phyloP scores from a whole-genome alignment of 2,888 invertebrate species.

The Eupeodes latifasciatus region DNA sequence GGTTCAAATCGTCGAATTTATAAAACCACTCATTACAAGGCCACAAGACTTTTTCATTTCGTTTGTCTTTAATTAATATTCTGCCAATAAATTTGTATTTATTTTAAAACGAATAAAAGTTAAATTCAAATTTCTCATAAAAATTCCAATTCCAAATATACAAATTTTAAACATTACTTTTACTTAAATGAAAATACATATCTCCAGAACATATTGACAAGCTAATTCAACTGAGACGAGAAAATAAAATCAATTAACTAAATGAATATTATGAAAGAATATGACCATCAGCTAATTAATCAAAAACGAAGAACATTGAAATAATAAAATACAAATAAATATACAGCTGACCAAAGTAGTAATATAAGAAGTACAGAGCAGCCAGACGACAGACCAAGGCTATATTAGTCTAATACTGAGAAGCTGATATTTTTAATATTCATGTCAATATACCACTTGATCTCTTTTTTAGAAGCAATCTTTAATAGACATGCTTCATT shows the following conservation, averaged over 20 bases:
- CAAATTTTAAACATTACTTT: too few species aligned
- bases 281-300: not conserved
- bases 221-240: not conserved
- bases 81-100: too few species aligned
- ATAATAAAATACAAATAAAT: too few species aligned
- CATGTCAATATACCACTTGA: not conserved
- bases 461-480: constrained; percentile 5
- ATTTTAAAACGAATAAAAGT: too few species aligned
- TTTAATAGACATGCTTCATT: not conserved
- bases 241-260: not conserved
- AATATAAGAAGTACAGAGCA: not conserved
- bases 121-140: too few species aligned
- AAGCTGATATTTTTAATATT: not conserved
- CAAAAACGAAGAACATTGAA: not conserved
- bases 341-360: not conserved
- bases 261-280: not conserved
- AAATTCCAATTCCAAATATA: too few species aligned
- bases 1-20: too few species aligned
- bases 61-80: too few species aligned
- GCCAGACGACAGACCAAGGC: constrained; percentile 5
- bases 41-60: too few species aligned
- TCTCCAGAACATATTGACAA: not conserved
- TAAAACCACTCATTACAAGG: too few species aligned
- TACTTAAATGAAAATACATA: too few species aligned
- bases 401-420: not conserved